Evolutionary conservation across 2,888 invertebrate species (phyloP), one percentile per base, ranked within the genome.

Genomic region (Eilema caniola): DNA sequence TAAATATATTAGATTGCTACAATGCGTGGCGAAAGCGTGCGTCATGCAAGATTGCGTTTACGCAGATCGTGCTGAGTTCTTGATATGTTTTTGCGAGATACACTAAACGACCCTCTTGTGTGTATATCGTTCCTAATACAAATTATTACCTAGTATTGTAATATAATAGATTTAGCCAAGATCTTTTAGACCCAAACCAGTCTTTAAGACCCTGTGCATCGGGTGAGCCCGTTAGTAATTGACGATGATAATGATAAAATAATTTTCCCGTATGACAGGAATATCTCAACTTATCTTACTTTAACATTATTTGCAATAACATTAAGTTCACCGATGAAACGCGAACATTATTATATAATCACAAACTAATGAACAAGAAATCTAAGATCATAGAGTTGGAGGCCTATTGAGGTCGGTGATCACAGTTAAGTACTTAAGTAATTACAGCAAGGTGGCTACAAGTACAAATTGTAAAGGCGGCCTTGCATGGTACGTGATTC

Each of bases 351-450:
- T 33, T 33, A 33, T 8, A 8, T 33, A 33, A 33, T 33, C 8
- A 33, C 31, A 8, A 33, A 16, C 14, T 72, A 79, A 82, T 82
- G 62, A 68, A 74, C 70, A 82, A 82, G 80, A 82, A 80, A 82
- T 72, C 71, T 66, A 20, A 59, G 37, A 62, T 67, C 77, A 80
- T 75, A 74, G 72, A 59, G 61, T 25, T 53, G 56, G 47, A 14
- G 56, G 53, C 31, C 57, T 67, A 72, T 33, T 31, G 25, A 24
- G 47, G 37, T 69, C 62, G 61, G 63, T 62, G 41, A 57, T 57
- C 53, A 56, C 53, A 20, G 25, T 25, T 41, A 25, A 25, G 41
- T 41, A 20, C n/a, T n/a, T n/a, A n/a, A 23, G 12, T 14, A 56
- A 76, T 64, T 57, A 64, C 33, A 33, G 31, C 7, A 8, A 33